A percentile compares a stretch with the other conserved stretches of the same genome.
These are phyloP conservation scores for Parnassius mnemosyne DNA, from an alignment of 2,888 invertebrate genomes.

Conservation along the genomic window DNA sequence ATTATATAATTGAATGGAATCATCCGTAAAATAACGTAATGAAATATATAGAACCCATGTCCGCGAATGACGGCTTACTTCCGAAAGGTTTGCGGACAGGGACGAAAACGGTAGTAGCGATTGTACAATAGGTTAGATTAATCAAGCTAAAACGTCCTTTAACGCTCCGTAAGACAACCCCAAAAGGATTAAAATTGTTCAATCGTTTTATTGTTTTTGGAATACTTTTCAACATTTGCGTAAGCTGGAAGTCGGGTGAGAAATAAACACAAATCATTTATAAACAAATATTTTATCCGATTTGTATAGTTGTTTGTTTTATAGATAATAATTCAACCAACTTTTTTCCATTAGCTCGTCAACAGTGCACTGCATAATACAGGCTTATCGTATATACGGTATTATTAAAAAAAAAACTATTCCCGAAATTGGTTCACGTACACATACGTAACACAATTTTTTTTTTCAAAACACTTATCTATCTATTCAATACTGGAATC, in stretches of 20 bases:
- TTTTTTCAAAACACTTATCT: no score
- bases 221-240: constrained; percentile 42
- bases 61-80: background rate
- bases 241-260: constrained; percentile 5
- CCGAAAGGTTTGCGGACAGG: constrained; percentile 18
- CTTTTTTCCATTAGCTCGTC: no score
- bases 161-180: constrained; percentile 52
- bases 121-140: constrained; percentile 57
- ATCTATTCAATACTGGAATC: no score
- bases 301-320: no score
- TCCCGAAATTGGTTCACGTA: no score
- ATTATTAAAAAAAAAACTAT: no score
- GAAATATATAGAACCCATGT: background rate
- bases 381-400: no score
- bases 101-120: constrained; percentile 49
- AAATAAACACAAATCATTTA: background rate
- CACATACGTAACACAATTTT: no score
- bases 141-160: constrained; percentile 63
- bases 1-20: no score
- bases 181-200: constrained; percentile 57
- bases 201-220: constrained; percentile 65
- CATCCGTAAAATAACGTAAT: background rate
- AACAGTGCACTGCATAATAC: no score
- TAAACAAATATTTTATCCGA: no score
- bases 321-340: no score